phyloP scores from a whole-genome alignment of 2,113 vertebrate species.

The Labeo catla region DNA sequence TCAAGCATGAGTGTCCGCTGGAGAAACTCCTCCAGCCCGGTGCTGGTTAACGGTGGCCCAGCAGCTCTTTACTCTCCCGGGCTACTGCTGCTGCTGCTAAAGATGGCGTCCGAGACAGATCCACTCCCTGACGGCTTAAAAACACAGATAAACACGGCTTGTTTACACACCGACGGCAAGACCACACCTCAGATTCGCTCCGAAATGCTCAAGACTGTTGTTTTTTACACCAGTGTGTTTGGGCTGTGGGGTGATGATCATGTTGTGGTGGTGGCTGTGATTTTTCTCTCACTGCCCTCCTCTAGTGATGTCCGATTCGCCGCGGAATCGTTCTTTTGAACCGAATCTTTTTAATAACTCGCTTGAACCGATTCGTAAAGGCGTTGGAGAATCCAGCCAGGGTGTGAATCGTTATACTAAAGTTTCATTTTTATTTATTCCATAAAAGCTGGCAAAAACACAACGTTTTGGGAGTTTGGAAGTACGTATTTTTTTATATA shows the following conservation, averaged over 20 bases:
- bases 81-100: conserved; percentile 71
- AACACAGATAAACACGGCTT: conserved; percentile 58
- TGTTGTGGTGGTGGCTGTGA: conserved; percentile 56
- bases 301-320: conserved; percentile 39
- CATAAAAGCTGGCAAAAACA: neutral
- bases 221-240: conserved; percentile 25
- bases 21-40: conserved; percentile 76
- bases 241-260: conserved; percentile 37
- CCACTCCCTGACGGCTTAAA: conserved; percentile 70
- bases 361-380: neutral
- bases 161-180: conserved; percentile 39
- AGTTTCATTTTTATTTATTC: neutral
- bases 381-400: neutral
- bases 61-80: conserved; percentile 70
- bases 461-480: neutral
- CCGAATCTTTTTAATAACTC: neutral
- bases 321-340: conserved; percentile 4
- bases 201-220: conserved; percentile 13
- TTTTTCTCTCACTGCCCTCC: conserved; percentile 55
- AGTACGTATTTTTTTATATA: neutral
- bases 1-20: conserved; percentile 45
- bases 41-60: conserved; percentile 69
- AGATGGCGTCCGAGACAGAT: conserved; percentile 78
- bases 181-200: conserved; percentile 46
- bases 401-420: neutral